phyloP scores from a whole-genome alignment of 2,888 invertebrate species.

The Suillia variegata region DNA sequence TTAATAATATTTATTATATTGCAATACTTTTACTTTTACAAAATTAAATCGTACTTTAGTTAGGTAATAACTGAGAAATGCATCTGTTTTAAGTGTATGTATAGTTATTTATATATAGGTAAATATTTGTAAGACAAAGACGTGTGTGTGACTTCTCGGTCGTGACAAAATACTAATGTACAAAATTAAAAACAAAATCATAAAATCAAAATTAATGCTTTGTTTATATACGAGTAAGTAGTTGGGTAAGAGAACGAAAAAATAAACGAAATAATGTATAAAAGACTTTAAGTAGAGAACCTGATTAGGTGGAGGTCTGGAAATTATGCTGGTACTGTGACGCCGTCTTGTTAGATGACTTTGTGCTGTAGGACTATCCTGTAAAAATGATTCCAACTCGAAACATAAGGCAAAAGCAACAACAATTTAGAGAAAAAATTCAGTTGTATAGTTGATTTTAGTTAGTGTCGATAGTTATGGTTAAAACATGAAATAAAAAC shows the following conservation, averaged over 20 bases:
- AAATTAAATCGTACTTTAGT: neutral
- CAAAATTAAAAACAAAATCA: constrained; percentile 9
- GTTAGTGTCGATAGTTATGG: neutral
- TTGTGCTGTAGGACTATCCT: constrained; percentile 67
- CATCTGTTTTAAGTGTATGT: no score
- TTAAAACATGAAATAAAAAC: neutral
- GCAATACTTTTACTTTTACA: neutral
- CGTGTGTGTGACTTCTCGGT: neutral
- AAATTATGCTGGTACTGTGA: constrained; percentile 70
- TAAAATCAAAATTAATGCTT: constrained; percentile 4
- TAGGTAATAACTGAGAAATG: no score
- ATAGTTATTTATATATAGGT: no score
- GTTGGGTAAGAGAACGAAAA: neutral
- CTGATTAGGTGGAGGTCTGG: constrained; percentile 62
- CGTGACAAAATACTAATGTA: constrained; percentile 7
- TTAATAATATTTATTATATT: constrained; percentile 22
- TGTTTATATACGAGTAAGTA: neutral
- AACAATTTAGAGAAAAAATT: constrained; percentile 17
- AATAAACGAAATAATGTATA: constrained; percentile 13
- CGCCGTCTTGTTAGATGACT: constrained; percentile 74
- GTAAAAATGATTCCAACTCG: constrained; percentile 50
- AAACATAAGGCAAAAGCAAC: constrained; percentile 42
- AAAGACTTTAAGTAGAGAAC: constrained; percentile 49
- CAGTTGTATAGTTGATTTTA: no score
- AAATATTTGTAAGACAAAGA: neutral